Evolutionary conservation across 2,797 vertebrate genomes (phyloP).

Genomic region (Cottoperca gobio): DNA sequence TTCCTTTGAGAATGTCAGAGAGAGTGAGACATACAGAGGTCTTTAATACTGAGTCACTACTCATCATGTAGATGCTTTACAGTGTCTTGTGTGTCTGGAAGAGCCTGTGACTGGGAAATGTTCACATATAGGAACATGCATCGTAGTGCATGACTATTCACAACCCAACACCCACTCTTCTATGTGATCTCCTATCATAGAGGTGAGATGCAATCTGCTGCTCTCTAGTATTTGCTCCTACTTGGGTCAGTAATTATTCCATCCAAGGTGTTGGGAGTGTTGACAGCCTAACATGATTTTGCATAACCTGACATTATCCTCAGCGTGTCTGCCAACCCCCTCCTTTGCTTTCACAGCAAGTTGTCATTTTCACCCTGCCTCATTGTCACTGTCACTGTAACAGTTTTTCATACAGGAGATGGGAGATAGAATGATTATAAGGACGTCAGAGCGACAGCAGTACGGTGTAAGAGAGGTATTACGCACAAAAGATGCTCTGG

Average conservation of each 20-base stretch:
- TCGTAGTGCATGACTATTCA: conserved; percentile 28
- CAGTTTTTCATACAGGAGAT: conserved; percentile 18
- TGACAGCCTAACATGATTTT: conserved; percentile 60
- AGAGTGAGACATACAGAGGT: conserved; percentile 22
- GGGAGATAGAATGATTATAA: conserved; percentile 29
- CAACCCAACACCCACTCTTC: conserved; percentile 39
- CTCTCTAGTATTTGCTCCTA: conserved; percentile 29
- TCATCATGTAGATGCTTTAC: conserved; percentile 17
- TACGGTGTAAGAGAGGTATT: too few relatives aligned
- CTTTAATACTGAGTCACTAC: conserved; percentile 14
- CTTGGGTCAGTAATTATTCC: conserved; percentile 54
- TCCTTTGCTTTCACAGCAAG: conserved; percentile 32
- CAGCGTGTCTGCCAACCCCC: conserved; percentile 20
- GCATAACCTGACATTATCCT: conserved; percentile 54
- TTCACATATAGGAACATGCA: background rate
- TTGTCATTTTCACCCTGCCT: conserved; percentile 27
- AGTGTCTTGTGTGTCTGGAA: background rate
- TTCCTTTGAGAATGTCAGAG: conserved; percentile 29
- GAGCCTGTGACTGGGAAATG: conserved; percentile 12
- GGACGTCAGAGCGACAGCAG: background rate
- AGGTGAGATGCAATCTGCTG: conserved; percentile 47
- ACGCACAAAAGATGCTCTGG: background rate
- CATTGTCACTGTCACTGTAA: conserved; percentile 12
- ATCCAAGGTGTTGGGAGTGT: conserved; percentile 45
- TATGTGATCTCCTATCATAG: conserved; percentile 36